Evolutionary conservation across 2,797 vertebrate genomes (phyloP).

Genomic region (Phataginus tetradactyla): DNA sequence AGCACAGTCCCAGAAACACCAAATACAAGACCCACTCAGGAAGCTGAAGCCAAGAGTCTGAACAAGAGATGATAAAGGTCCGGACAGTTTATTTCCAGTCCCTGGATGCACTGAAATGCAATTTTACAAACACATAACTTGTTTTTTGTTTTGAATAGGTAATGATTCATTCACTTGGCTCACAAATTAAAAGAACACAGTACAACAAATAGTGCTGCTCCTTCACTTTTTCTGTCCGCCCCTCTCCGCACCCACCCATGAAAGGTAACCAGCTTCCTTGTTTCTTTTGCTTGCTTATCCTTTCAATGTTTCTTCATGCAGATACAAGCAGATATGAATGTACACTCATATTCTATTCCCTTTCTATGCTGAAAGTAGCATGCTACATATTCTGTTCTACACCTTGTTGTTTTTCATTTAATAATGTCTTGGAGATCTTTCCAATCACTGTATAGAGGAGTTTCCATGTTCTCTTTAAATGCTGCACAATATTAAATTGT

Average conservation of each 20-base stretch:
- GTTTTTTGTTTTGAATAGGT: slow-evolving; percentile 29
- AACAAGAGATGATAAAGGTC: background rate
- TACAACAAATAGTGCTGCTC: background rate
- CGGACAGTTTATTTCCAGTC: background rate
- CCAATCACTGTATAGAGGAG: background rate
- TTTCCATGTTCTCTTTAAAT: slow-evolving; percentile 36
- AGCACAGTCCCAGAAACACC: background rate
- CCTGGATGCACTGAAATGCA: background rate
- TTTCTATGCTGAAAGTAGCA: background rate
- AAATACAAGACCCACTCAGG: background rate
- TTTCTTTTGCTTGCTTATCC: background rate
- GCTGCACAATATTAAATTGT: slow-evolving; percentile 10
- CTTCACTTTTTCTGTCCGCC: background rate
- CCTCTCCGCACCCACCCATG: background rate
- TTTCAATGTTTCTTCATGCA: background rate
- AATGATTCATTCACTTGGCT: slow-evolving; percentile 10
- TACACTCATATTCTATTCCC: background rate
- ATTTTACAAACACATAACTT: background rate
- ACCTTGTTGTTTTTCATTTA: background rate
- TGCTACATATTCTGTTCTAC: background rate
- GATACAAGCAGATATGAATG: background rate
- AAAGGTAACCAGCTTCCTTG: background rate
- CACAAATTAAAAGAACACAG: background rate
- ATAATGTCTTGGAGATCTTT: background rate
- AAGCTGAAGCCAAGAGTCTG: background rate